phyloP scores from a whole-genome alignment of 1,140 invertebrate genomes.

The Sitophilus oryzae region DNA sequence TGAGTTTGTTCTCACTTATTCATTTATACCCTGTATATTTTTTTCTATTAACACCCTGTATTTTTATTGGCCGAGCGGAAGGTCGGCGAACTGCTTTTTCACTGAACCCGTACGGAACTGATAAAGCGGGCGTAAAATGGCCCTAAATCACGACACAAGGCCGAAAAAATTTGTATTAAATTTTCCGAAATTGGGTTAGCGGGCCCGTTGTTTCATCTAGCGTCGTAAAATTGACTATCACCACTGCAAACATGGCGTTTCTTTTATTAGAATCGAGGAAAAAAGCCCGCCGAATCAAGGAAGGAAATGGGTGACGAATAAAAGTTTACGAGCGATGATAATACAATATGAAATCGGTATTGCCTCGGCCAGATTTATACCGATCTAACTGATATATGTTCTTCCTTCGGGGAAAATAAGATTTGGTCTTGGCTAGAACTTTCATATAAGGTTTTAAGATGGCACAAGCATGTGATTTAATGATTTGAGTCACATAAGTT shows the following conservation, averaged over 20 bases:
- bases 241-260: not conserved
- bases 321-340: not conserved
- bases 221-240: not conserved
- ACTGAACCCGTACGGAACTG: too few species aligned
- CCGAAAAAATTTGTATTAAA: not conserved
- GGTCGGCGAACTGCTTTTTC: too few species aligned
- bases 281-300: not conserved
- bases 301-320: not conserved
- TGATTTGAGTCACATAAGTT: too few species aligned
- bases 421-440: too few species aligned
- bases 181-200: not conserved
- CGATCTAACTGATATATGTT: not conserved
- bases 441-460: too few species aligned
- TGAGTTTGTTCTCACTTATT: too few species aligned
- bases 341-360: not conserved
- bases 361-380: not conserved
- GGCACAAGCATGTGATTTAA: too few species aligned
- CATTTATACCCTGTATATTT: too few species aligned
- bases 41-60: too few species aligned
- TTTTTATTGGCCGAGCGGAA: too few species aligned
- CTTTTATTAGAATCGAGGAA: not conserved
- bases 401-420: not conserved
- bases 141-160: not conserved
- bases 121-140: not conserved
- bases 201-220: not conserved